phyloP scores from a whole-genome alignment of 2,888 invertebrate species.

The Osedax fenrisi region DNA sequence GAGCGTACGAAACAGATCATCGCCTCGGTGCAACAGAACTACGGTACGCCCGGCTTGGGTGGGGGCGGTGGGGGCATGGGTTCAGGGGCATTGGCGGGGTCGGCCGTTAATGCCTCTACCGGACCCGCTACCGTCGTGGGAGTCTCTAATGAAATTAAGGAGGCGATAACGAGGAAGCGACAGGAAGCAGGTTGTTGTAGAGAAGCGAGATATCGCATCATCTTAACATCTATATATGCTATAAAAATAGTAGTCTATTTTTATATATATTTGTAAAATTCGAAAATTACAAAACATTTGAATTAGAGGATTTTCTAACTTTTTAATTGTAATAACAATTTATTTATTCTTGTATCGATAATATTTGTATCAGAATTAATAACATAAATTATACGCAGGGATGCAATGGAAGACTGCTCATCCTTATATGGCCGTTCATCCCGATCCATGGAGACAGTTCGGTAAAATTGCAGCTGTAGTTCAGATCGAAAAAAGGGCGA shows the following conservation, averaged over 20 bases:
- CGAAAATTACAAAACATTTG: too few species aligned
- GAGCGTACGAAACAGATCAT: neutral
- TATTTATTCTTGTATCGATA: too few species aligned
- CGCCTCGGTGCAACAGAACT: neutral
- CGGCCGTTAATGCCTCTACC: neutral
- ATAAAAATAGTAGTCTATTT: too few species aligned
- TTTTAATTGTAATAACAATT: too few species aligned
- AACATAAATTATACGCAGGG: too few species aligned
- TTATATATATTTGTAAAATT: too few species aligned
- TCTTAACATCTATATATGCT: too few species aligned
- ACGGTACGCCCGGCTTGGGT: constrained; percentile 12
- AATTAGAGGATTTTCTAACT: too few species aligned
- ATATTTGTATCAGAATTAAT: too few species aligned
- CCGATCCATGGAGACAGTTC: neutral
- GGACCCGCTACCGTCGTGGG: neutral
- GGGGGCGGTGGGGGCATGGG: neutral
- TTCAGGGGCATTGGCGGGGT: neutral
- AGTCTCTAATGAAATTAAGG: neutral
- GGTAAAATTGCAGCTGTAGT: neutral
- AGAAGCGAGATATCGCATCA: too few species aligned
- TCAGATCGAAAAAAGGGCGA: constrained; percentile 34
- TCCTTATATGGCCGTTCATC: neutral
- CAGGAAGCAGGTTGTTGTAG: neutral
- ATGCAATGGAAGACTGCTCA: neutral
- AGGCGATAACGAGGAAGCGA: neutral